phyloP scores from a whole-genome alignment of 2,888 invertebrate genomes.

The Strigamia maritima region DNA sequence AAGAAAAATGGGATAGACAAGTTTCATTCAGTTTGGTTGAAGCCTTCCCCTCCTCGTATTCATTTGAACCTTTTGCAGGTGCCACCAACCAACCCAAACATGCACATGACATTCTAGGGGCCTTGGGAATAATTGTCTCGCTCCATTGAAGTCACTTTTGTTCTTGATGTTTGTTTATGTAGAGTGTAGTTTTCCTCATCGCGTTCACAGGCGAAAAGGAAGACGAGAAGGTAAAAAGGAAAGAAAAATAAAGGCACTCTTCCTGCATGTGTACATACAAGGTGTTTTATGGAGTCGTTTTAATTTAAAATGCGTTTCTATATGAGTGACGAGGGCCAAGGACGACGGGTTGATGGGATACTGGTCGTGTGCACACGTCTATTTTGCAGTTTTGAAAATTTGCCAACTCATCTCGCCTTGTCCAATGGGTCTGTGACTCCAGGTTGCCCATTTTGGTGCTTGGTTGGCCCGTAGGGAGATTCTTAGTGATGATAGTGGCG shows the following conservation, averaged over 20 bases:
- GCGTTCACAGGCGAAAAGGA: neutral
- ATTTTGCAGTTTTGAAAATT: neutral
- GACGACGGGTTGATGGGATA: neutral
- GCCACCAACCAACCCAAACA: constrained; percentile 24
- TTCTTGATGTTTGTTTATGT: constrained; percentile 13
- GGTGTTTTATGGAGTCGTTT: neutral
- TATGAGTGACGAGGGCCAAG: neutral
- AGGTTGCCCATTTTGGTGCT: neutral
- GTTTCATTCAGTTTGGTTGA: constrained; percentile 13
- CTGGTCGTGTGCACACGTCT: neutral
- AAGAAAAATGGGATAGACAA: constrained; percentile 9
- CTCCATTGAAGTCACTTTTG: neutral
- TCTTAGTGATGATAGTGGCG: neutral
- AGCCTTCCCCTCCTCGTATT: constrained; percentile 1
- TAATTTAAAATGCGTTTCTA: neutral
- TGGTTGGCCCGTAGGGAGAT: constrained; percentile 9
- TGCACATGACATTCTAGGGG: constrained; percentile 9
- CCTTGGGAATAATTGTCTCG: constrained; percentile 13
- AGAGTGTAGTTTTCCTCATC: neutral
- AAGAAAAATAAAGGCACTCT: neutral
- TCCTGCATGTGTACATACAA: constrained; percentile 5
- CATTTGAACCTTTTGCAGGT: constrained; percentile 14
- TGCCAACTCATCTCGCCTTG: constrained; percentile 12
- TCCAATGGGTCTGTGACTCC: constrained; percentile 8
- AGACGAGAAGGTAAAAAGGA: neutral